Evolutionary conservation across 2,888 invertebrate species (phyloP), one percentile per base, ranked within the genome.

Genomic region (Eucriotettix oculatus): DNA sequence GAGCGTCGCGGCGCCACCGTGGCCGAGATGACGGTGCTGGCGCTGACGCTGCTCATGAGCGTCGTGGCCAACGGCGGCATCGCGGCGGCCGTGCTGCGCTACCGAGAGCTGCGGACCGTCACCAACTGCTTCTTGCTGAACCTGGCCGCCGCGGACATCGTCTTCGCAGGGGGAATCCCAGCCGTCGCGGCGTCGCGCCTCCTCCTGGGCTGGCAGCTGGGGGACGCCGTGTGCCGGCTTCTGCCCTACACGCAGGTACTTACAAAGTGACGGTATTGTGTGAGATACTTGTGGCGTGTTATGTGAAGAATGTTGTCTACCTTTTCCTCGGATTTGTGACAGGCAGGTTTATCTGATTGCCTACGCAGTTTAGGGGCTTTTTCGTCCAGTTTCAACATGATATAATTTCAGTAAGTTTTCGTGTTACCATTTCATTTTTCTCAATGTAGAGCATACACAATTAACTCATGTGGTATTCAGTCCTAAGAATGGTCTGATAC

Each of bases 141-240:
- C 69, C 70, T 80, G 67, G 84, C 85, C 14, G 81, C 82, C 62
- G 79, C 85, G 29, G 86, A 86, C 72, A 71, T 85, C 62, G 68
- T 80, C 57, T 79, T 80, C 67, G 76, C 78, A 29, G 65, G 76
- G 42, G 78, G 79, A 52, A 77, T 79, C 64, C 79, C 80, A 7
- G 75, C 75, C 10, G 75, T 79, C 56, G 76, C 78, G 16, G 76
- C 75, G 64, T 76, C 78, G 10, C 72, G 79, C 62, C 67, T 78
- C n/a, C 14, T n/a, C 12, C n/a, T 11, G 14, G 72, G 76, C 42
- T 80, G 79, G 80, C 68, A 68, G 60, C 71, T 79, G 59, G 79
- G 79, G 10, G 75, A 77, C 64, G 66, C 72, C 10, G 70, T 75
- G 44, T 80, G 79, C 69, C 72, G 74, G 67, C 67, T 79, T 58